Base-by-base conservation (phyloP, 2,797 vertebrate genomes). In the Tarsius wallacei region DNA sequence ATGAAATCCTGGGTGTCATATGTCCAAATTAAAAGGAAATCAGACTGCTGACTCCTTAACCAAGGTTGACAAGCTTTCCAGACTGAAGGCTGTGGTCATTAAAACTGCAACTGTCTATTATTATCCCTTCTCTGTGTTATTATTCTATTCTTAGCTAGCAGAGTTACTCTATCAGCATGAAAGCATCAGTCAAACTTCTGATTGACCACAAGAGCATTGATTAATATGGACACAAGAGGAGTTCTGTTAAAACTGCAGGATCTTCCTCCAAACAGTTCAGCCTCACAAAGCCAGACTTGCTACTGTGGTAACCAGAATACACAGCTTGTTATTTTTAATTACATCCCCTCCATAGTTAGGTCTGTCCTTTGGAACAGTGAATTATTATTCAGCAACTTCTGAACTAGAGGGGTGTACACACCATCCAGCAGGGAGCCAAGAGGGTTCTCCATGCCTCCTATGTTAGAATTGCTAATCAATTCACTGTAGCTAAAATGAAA, bases 21-120 rank as follows among this genome's bases (percentile, higher is more conserved):
- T 87, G 49, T 10, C 83, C 90, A 95, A 97, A 98, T 97, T 97
- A 93, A 97, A 98, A 97, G 97, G 81, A 97, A 98, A 97, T 97
- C 96, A 96, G 71, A n/a, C 49, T 7, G 0, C 22, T 89, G 82
- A 94, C 90, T 97, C 95, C 61, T 10, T 19, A 96, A 17, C 73
- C 64, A 78, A 7, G 0, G 86, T 36, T 97, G 95, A 96, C 90
- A 92, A 93, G 31, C 47, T 90, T 63, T 84, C 33, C 11, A 21
- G 0, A 66, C 3, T 6, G 93, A 96, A 68, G 0, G 0, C 0
- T 1, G 8, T 21, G 3, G 1, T 42, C 57, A 63, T 61, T 71
- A 57, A 55, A 49, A 87, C 22, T 36, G 59, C 86, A 95, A 0
- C 4, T 63, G 28, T 42, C 94, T 87, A 76, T 86, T 76, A 42